These are phyloP conservation scores for Shinisaurus crocodilurus DNA, from an alignment of 2,113 vertebrate species.

Conservation along the genomic window DNA sequence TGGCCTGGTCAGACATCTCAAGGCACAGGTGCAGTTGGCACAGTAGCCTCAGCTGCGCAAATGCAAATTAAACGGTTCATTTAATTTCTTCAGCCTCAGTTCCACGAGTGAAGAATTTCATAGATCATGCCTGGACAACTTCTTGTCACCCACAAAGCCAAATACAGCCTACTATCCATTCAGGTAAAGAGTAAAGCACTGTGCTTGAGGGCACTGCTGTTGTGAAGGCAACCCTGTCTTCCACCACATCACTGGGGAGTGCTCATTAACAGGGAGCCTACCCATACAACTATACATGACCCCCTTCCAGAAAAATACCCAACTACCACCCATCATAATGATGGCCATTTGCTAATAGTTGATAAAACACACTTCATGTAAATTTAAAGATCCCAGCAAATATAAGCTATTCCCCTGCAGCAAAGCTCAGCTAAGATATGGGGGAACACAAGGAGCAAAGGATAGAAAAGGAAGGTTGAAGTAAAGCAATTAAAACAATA, in stretches of 20 bases:
- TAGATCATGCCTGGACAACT: background rate
- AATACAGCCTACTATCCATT: background rate
- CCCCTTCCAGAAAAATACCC: background rate
- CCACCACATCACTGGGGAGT: no score
- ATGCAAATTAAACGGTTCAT: background rate
- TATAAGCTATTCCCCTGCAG: background rate
- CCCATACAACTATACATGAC: background rate
- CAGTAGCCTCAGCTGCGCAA: no score
- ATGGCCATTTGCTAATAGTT: background rate
- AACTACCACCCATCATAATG: background rate
- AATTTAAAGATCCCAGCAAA: background rate
- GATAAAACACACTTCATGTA: background rate
- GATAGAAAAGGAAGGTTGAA: slow-evolving; percentile 54
- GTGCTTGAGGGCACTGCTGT: background rate
- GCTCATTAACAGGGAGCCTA: background rate
- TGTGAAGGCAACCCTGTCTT: background rate
- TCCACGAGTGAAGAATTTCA: background rate
- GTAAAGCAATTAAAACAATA: slow-evolving; percentile 41
- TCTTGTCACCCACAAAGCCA: background rate
- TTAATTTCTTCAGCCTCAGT: background rate
- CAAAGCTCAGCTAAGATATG: slow-evolving; percentile 1
- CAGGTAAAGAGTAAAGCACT: background rate
- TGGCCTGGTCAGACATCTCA: no score
- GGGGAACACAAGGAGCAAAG: slow-evolving; percentile 47
- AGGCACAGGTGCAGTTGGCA: no score